A percentile compares a stretch with the other conserved stretches of the same genome.
phyloP scores from a whole-genome alignment of 2,113 vertebrate species.

The Hyperopisus bebe region DNA sequence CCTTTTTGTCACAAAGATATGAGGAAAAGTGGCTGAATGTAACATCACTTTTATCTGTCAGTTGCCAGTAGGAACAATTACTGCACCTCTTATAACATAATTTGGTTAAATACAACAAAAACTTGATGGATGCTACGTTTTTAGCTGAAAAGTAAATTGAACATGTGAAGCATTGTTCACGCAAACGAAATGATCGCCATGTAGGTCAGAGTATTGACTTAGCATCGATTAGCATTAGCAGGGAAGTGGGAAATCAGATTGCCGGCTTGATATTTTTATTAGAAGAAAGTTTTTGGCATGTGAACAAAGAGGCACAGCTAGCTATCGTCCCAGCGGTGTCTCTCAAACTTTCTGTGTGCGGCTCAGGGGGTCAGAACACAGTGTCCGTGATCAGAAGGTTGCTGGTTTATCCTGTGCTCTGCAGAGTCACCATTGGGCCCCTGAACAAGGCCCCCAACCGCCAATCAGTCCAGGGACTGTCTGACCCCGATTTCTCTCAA shows the following conservation, averaged over 20 bases:
- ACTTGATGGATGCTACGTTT: background rate
- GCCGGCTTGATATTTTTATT: background rate
- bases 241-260: background rate
- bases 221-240: background rate
- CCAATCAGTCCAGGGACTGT: background rate
- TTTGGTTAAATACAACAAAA: background rate
- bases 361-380: background rate
- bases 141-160: constrained; percentile 1
- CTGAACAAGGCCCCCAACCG: no score
- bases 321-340: background rate
- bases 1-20: background rate
- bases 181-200: background rate
- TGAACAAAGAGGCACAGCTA: background rate
- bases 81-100: background rate
- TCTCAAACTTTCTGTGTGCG: background rate
- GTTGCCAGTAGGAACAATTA: constrained; percentile 12
- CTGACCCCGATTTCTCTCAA: background rate
- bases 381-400: background rate
- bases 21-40: background rate
- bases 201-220: background rate
- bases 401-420: background rate
- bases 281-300: background rate
- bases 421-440: background rate
- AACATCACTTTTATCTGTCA: constrained; percentile 17
- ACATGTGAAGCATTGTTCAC: background rate